Evolutionary conservation across 1,140 invertebrate species (phyloP).

Genomic region (Diabrotica virgifera): DNA sequence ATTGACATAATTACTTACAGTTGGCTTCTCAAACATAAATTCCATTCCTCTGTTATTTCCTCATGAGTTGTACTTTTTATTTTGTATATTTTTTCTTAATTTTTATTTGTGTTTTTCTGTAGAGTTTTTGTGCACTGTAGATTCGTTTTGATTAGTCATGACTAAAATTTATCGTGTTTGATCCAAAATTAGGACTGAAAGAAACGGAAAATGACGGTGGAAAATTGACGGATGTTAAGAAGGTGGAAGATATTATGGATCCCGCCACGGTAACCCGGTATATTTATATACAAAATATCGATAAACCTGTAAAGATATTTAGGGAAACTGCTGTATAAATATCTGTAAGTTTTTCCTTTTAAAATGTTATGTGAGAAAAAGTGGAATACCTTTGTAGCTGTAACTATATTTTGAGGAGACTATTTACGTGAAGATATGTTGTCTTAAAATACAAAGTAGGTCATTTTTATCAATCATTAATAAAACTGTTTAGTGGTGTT

Average conservation of each 20-base stretch:
- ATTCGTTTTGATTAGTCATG: not conserved
- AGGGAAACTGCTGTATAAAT: constrained; percentile 40
- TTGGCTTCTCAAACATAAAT: no score
- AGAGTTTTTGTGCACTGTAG: constrained; percentile 13
- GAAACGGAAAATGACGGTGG: constrained; percentile 26
- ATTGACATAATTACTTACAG: no score
- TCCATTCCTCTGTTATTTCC: no score
- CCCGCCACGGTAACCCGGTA: constrained; percentile 31
- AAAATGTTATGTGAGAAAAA: no score
- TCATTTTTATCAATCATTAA: no score
- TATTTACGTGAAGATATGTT: no score
- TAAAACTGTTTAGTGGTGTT: no score
- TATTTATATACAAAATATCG: constrained; percentile 40
- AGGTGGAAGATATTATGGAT: constrained; percentile 24
- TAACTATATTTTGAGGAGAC: no score
- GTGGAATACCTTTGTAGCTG: no score
- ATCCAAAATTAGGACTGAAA: constrained; percentile 13
- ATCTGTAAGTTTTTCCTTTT: no score
- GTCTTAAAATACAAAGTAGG: no score
- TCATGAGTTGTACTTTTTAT: not conserved
- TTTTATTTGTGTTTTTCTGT: constrained; percentile 15
- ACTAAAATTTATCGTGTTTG: constrained; percentile 12
- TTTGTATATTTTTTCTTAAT: not conserved
- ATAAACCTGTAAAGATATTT: constrained; percentile 39
- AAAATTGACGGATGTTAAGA: constrained; percentile 25